Conservation (phyloP, 2,888 invertebrate genomes). For the Nomada ruficornis region DNA sequence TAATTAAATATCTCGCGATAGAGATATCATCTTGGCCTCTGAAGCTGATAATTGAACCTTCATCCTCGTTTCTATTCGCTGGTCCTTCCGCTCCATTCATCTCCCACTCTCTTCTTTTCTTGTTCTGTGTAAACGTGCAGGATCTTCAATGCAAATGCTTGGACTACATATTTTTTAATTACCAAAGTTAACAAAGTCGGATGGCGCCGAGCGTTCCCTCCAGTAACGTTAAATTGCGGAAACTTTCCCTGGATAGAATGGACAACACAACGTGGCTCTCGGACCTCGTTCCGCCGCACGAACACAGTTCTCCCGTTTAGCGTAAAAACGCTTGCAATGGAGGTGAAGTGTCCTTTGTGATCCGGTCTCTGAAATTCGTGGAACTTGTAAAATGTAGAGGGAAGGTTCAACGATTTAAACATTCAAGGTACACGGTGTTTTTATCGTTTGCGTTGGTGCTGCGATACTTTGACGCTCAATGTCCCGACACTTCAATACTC, state of each 20-base stretch:
- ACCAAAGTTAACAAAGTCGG: conserved; percentile 32
- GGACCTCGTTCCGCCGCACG: background rate
- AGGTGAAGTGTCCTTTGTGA: conserved; percentile 2
- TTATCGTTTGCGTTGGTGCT: too few species aligned
- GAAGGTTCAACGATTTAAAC: too few species aligned
- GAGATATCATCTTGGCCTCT: background rate
- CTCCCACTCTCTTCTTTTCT: background rate
- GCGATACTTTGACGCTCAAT: too few species aligned
- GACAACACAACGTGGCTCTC: background rate
- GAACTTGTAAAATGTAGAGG: background rate
- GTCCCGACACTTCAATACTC: too few species aligned
- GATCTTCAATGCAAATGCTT: background rate
- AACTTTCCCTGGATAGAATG: conserved; percentile 18
- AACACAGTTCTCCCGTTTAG: background rate
- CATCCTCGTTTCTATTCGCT: background rate
- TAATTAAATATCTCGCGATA: conserved; percentile 27
- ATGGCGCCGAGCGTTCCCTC: background rate
- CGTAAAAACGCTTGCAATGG: conserved; percentile 27
- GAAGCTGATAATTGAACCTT: background rate
- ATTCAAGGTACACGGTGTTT: too few species aligned
- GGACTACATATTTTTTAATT: conserved; percentile 40
- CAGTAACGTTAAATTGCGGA: conserved; percentile 14
- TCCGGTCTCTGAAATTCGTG: conserved; percentile 12
- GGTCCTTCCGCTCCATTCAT: too few species aligned
- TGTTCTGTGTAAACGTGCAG: background rate